Evolutionary conservation across 37 sponge, comb jelly and placozoan genomes (phyloP), one percentile per base, ranked within the genome.

Genomic region (Theonella swinhoei): DNA sequence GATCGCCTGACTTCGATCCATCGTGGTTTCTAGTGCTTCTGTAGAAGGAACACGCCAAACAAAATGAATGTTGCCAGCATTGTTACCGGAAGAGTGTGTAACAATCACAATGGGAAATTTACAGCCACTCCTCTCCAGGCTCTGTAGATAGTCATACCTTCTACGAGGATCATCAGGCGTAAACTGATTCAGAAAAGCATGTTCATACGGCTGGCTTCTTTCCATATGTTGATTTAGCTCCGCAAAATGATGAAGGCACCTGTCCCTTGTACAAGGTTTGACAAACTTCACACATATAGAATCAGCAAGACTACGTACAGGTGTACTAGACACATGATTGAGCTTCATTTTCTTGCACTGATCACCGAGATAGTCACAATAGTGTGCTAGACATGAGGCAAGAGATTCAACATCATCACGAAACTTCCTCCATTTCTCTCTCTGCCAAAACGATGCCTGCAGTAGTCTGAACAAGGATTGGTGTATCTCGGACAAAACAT

Each of bases 21-120:
- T 36, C 17, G 8, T 28, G 8, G 11, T 26, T 26, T 67, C 68
- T 19, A 24, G 8, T 24, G 19, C 8, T 9, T 28, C 30, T 67
- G 29, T 24, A 9, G 9, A 9, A 25, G 68, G 68, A 25, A 67
- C 68, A 25, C 30, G 25, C 68, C 68, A 67, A 67, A 67, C 30
- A 24, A 67, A 67, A 67, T 67, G 68, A 9, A 67, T 28, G 30
- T 67, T 67, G 11, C 68, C 68, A 28, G 68, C 68, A 67, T 67
- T 67, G 68, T 67, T 67, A 25, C 68, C 68, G 24, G 68, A 24
- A 24, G 68, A 67, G 24, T 67, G 68, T 9, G 68, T 66, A 66
- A 24, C 68, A 66, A 8, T 8, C n/a, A 66, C 26, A 25, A 24
- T 24, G n/a, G 68, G 28, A 25, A 25, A 66, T n/a, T 24, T 29